Evolutionary conservation across 2,113 vertebrate genomes (phyloP).

Genomic region (Ictalurus furcatus): DNA sequence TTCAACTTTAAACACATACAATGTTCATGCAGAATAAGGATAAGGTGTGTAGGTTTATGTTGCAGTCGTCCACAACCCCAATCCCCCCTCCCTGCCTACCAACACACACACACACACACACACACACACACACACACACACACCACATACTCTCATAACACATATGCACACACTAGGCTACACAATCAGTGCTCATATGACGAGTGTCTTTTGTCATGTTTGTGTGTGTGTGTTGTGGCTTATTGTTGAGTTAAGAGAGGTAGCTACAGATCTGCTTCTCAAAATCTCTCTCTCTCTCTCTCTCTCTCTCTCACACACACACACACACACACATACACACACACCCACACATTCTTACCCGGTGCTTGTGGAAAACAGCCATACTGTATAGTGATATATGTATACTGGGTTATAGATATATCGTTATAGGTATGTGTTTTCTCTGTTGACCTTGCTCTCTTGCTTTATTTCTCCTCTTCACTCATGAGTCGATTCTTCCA

Average conservation of each 20-base stretch:
- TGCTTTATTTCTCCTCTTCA: slow-evolving; percentile 61
- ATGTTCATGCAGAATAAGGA: background rate
- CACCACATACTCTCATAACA: slow-evolving; percentile 13
- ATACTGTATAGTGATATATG: slow-evolving; percentile 81
- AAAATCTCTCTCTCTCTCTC: background rate
- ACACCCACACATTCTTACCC: slow-evolving; percentile 57
- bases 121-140: slow-evolving; percentile 20
- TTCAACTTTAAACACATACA: background rate
- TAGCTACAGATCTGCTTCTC: background rate
- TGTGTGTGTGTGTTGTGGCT: slow-evolving; percentile 12
- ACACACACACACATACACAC: slow-evolving; percentile 1
- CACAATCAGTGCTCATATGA: slow-evolving; percentile 14
- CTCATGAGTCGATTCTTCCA: slow-evolving; percentile 44
- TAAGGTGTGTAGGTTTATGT: background rate
- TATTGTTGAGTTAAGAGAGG: background rate
- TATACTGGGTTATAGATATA: slow-evolving; percentile 82
- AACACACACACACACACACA: background rate
- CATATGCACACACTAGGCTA: slow-evolving; percentile 27
- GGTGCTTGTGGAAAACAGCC: slow-evolving; percentile 77
- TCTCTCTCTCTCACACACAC: background rate
- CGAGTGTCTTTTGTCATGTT: background rate
- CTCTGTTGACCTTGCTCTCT: slow-evolving; percentile 60
- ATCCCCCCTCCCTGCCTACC: no score
- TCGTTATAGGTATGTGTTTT: slow-evolving; percentile 81
- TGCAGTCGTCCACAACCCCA: background rate